Base-by-base conservation (phyloP, 2,113 vertebrate genomes). In the Actinemys pallida region DNA sequence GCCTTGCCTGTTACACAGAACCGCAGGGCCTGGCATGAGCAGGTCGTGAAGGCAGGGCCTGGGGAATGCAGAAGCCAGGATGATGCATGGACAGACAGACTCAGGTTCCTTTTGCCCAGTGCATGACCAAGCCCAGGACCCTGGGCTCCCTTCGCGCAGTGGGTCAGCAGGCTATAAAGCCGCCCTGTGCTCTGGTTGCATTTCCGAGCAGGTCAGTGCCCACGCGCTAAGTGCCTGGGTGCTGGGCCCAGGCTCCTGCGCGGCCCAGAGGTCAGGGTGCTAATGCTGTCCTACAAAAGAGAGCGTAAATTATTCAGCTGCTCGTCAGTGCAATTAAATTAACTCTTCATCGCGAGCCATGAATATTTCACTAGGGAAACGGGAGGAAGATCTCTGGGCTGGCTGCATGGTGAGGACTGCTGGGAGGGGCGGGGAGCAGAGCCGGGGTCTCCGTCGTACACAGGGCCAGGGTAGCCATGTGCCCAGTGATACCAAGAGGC, bases 281-380 rank as follows among this genome's bases (percentile, higher is more conserved):
- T 97, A 95, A 97, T 90, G 93, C 96, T 87, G 95, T 90, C 96
- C 95, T 72, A 29, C 84, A 20, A 88, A 95, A 86, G 90, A 84
- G 69, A 83, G 50, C 0, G 2, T 98, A 92, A 98, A 97, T 98
- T 96, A 98, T 97, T 97, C 94, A 98, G 94, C 87, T 94, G 79
- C 94, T 96, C 96, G 95, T 97, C 95, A 95, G 81, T 76, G 79
- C 97, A 97, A 98, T 97, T 97, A 97, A 97, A 97, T 97, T 95
- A 97, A 95, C 93, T 97, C 24, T 0, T 96, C 94, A 93, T 87
- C 82, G 92, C 3, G 2, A 82, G 27, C 90, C 94, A 97, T 96
- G 72, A 97, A 97, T 97, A 97, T 97, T 88, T 80, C 86, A 88
- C 81, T 49, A 88, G 81, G n/a, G 72, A 84, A 50, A 45, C 4